These are phyloP conservation scores for Pyrrhosoma nymphula DNA, from an alignment of 2,888 invertebrate species.

Conservation along the genomic window DNA sequence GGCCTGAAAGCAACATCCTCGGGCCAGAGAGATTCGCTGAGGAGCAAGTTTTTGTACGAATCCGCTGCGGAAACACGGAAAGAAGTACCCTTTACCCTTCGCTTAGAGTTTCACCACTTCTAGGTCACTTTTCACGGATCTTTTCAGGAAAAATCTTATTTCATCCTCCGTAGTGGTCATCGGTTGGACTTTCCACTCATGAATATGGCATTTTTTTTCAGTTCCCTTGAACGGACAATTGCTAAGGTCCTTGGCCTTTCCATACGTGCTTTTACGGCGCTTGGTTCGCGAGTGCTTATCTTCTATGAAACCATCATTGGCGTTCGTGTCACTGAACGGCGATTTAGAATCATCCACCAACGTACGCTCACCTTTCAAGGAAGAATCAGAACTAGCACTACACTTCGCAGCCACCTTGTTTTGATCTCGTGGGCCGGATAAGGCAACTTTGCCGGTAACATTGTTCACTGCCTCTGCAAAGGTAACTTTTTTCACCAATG, in stretches of 20 bases:
- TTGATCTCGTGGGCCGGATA: neutral
- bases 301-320: neutral
- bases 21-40: conserved; percentile 12
- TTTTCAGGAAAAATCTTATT: neutral
- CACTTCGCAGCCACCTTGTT: too few species aligned
- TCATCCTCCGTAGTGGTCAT: conserved; percentile 9
- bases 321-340: neutral
- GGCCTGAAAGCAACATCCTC: neutral
- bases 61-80: conserved; percentile 4
- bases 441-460: neutral
- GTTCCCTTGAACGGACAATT: neutral
- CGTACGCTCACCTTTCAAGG: neutral
- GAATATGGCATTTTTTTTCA: neutral
- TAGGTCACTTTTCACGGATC: neutral
- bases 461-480: neutral
- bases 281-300: neutral
- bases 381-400: conserved; percentile 3
- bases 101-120: conserved; percentile 15
- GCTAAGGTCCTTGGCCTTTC: neutral
- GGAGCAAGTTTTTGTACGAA: neutral
- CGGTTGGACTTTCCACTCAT: conserved; percentile 8
- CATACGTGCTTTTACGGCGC: neutral
- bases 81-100: neutral
- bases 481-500: conserved; percentile 13
- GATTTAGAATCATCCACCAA: neutral